Evolutionary conservation across 2,797 vertebrate genomes (phyloP).

Genomic region (Sebastes trivittatus): DNA sequence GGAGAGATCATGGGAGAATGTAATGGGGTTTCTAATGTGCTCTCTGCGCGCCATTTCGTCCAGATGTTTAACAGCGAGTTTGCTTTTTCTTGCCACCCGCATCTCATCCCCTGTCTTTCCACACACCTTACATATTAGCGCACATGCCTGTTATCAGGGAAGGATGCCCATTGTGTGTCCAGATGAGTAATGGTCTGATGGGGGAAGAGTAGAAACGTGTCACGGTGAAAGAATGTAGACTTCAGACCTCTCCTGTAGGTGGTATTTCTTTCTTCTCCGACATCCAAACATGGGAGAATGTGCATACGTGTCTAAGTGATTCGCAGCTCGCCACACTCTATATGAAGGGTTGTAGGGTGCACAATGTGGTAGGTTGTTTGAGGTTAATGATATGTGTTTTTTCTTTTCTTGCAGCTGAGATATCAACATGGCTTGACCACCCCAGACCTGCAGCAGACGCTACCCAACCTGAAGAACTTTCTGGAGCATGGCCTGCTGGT

Average conservation of each 20-base stretch:
- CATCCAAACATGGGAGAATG: slow-evolving; percentile 42
- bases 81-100: slow-evolving; percentile 54
- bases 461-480: slow-evolving; percentile 98
- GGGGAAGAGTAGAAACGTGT: slow-evolving; percentile 50
- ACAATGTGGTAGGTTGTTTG: slow-evolving; percentile 26
- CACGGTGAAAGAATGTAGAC: slow-evolving; percentile 68
- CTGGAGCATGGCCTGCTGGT: slow-evolving; percentile 96
- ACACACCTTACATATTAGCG: slow-evolving; percentile 68
- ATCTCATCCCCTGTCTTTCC: slow-evolving; percentile 63
- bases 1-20: slow-evolving; percentile 23
- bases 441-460: slow-evolving; percentile 96
- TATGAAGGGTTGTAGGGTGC: background rate
- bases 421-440: slow-evolving; percentile 97
- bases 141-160: slow-evolving; percentile 68
- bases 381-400: slow-evolving; percentile 51
- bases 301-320: slow-evolving; percentile 28
- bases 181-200: slow-evolving; percentile 67
- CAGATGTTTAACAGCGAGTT: slow-evolving; percentile 55
- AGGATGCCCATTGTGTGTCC: slow-evolving; percentile 66
- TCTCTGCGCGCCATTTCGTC: slow-evolving; percentile 51
- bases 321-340: background rate
- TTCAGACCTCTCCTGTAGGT: slow-evolving; percentile 47
- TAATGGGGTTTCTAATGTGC: slow-evolving; percentile 21
- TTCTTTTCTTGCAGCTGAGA: slow-evolving; percentile 86
- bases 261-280: slow-evolving; percentile 54